Conservation (phyloP, 2,797 vertebrate genomes). For the Poecilia velifera region DNA sequence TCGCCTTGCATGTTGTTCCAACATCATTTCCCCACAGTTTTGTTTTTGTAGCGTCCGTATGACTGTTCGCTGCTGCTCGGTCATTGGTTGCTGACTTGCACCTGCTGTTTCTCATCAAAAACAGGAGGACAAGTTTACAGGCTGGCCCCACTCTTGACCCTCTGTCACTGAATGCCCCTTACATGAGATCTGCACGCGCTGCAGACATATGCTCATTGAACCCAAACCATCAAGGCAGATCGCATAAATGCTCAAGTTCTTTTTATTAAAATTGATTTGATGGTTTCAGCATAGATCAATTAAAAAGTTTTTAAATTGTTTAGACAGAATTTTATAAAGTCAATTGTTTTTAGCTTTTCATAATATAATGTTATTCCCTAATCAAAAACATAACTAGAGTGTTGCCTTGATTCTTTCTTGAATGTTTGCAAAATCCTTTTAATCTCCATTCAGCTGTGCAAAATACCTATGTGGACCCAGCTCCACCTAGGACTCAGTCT, state of each 20-base stretch:
- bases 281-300: background rate
- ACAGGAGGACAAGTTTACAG: conserved; percentile 63
- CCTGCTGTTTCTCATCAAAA: conserved; percentile 63
- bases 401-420: too few relatives aligned
- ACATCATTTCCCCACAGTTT: conserved; percentile 46
- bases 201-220: background rate
- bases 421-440: too few relatives aligned
- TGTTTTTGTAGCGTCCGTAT: conserved; percentile 55
- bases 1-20: conserved; percentile 39
- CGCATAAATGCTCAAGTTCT: background rate
- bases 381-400: too few relatives aligned
- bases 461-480: too few relatives aligned
- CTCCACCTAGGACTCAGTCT: too few relatives aligned
- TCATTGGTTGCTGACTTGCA: conserved; percentile 37
- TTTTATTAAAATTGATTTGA: background rate
- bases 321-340: background rate
- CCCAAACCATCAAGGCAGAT: background rate
- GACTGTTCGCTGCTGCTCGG: conserved; percentile 38
- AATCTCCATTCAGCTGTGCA: too few relatives aligned
- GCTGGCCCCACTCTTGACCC: conserved; percentile 29
- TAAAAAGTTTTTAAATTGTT: background rate
- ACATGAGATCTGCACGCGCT: conserved; percentile 7
- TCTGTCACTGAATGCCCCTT: conserved; percentile 21
- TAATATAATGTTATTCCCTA: too few relatives aligned
- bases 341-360: too few relatives aligned